A percentile compares a stretch with the other conserved stretches of the same genome.
These are phyloP conservation scores for Napeogenes inachia DNA, from an alignment of 2,888 invertebrate species.

Conservation along the genomic window DNA sequence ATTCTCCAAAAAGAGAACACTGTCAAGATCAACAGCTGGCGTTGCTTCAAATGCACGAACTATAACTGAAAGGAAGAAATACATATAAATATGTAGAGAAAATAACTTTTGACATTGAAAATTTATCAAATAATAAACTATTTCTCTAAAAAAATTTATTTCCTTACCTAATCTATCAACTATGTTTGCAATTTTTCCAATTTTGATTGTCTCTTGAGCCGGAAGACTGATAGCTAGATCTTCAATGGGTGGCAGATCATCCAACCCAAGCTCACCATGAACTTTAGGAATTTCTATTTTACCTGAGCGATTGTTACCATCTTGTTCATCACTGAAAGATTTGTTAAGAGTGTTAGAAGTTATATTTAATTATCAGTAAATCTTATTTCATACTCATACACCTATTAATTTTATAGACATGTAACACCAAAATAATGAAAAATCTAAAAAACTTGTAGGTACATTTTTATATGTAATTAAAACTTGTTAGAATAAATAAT, in stretches of 20 bases:
- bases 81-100: constrained; percentile 1
- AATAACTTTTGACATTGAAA: too few species aligned
- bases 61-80: constrained; percentile 78
- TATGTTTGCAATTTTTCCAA: constrained; percentile 84
- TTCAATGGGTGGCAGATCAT: constrained; percentile 88
- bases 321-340: constrained; percentile 55
- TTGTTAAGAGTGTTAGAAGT: too few species aligned
- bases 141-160: constrained; percentile 25
- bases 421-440: too few species aligned
- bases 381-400: too few species aligned
- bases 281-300: constrained; percentile 58
- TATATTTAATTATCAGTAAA: too few species aligned
- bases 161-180: constrained; percentile 82
- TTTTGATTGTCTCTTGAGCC: constrained; percentile 83
- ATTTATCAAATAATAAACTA: constrained; percentile 6
- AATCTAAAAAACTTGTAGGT: too few species aligned
- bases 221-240: constrained; percentile 88
- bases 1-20: constrained; percentile 89
- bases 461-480: too few species aligned
- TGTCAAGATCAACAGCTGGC: constrained; percentile 90
- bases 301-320: constrained; percentile 34
- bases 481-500: too few species aligned
- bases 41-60: constrained; percentile 83
- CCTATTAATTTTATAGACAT: too few species aligned
- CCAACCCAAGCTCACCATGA: constrained; percentile 78